Evolutionary conservation across 1,140 invertebrate species (phyloP), one percentile per base, ranked within the genome.

Genomic region (Meteorus sp.): DNA sequence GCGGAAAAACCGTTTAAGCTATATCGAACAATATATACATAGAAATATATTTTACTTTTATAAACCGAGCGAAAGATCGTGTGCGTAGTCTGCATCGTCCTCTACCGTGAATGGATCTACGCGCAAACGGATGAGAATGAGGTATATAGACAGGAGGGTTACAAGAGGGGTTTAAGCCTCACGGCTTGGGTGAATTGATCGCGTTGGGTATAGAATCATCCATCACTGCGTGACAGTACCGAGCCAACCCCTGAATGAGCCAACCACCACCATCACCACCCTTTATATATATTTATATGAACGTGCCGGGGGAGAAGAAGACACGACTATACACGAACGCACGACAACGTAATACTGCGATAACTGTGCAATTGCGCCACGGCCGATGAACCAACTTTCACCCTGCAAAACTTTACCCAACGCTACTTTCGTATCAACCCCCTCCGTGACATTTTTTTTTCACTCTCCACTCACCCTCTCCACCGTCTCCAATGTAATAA

Each of bases 151-250:
- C 13, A 50, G 8, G 23, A 33, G 13, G 31, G 23, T 3, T 13
- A 25, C 13, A 31, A 25, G 17, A 47, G 19, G 23, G 43, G 51
- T 25, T 43, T 15, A 52, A 35, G 23, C 48, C 44, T 35, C 33
- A n/a, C 41, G 47, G 27, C 33, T 51, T 50, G 52, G 70, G 72
- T 74, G 76, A 78, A 78, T 78, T 78, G 76, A 78, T 78, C 75
- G 75, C 62, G 70, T 70, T 67, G 67, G 68, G 74, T n/a, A 69
- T 70, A 75, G 72, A 78, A 74, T 78, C 75, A 78, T 78, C 75
- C 74, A 78, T 77, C 76, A 77, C 74, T 65, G 66, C 73, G 75
- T 77, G 76, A 78, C 76, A 77, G 76, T 69, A 61, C 68, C 59
- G 68, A 74, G 71, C 73, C 67, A 72, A 65, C 70, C 45, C 64